phyloP scores from a whole-genome alignment of 2,888 invertebrate species.

The Pandemis corylana region DNA sequence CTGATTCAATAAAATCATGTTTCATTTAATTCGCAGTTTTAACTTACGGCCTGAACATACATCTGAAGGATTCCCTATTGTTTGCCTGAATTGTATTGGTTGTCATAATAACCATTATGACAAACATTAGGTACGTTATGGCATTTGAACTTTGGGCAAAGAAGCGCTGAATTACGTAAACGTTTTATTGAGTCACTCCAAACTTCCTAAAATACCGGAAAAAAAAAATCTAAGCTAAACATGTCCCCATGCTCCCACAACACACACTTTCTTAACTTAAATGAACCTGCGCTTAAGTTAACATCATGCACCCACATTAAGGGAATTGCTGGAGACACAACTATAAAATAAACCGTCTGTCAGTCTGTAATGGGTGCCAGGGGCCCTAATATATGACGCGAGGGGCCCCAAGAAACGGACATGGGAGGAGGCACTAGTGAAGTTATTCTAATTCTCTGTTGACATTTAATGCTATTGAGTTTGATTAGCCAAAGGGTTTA shows the following conservation, averaged over 20 bases:
- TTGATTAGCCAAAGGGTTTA: slow-evolving; percentile 34
- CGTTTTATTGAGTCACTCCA: no score
- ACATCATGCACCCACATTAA: slow-evolving; percentile 27
- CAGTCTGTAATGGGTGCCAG: slow-evolving; percentile 22
- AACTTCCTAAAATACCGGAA: no score
- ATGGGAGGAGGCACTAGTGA: slow-evolving; percentile 7
- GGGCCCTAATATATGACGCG: slow-evolving; percentile 35
- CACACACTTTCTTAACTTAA: background rate
- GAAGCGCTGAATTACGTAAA: no score
- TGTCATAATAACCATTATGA: no score
- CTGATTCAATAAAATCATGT: no score
- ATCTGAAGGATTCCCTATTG: no score
- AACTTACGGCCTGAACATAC: no score
- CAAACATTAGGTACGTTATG: no score
- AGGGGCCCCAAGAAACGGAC: slow-evolving; percentile 14
- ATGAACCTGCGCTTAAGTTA: slow-evolving; percentile 15
- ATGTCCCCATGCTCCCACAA: background rate
- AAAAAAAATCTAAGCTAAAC: background rate
- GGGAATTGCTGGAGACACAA: slow-evolving; percentile 24
- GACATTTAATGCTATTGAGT: slow-evolving; percentile 30
- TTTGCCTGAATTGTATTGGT: no score
- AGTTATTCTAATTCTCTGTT: slow-evolving; percentile 33
- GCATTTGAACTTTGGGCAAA: no score
- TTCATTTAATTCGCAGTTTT: no score
- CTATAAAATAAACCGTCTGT: slow-evolving; percentile 32